A percentile compares a stretch with the other conserved stretches of the same genome.
Conservation (phyloP, 2,113 vertebrate genomes). For the Nycticebus coucang region DNA sequence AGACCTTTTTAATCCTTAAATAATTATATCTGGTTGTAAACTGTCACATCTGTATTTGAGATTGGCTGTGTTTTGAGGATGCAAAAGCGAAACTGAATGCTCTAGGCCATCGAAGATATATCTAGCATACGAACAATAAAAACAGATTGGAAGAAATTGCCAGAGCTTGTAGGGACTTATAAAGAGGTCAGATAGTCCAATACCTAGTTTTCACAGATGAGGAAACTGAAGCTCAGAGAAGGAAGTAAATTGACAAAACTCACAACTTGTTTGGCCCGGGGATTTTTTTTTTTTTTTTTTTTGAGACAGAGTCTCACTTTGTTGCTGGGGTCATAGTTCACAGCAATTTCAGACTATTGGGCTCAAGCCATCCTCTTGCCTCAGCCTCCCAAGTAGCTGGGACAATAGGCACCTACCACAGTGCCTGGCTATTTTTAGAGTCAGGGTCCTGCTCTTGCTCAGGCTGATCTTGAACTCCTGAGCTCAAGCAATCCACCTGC, state of each 20-base stretch:
- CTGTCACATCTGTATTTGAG: neutral
- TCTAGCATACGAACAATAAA: neutral
- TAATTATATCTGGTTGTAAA: neutral
- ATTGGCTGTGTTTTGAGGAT: neutral
- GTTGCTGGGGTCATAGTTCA: no score
- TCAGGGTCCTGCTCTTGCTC: no score
- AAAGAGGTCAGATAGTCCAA: neutral
- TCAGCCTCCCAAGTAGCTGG: no score
- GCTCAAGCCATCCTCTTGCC: no score
- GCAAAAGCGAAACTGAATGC: slow-evolving; percentile 37
- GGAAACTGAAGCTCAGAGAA: neutral
- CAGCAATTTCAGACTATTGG: no score
- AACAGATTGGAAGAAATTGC: neutral
- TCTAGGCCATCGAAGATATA: neutral
- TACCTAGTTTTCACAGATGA: neutral
- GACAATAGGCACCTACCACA: no score
- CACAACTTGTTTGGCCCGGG: neutral
- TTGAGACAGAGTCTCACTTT: no score
- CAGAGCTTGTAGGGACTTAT: neutral
- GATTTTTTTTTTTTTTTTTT: neutral
- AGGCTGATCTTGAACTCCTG: no score
- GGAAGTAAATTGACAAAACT: slow-evolving; percentile 1
- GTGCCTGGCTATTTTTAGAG: no score
- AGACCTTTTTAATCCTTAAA: neutral
- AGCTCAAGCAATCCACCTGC: no score